Percentiles rank a stretch among this genome's conserved stretches.
Conservation (phyloP, 1,140 invertebrate species). For the Drosophila malerkotliana region DNA sequence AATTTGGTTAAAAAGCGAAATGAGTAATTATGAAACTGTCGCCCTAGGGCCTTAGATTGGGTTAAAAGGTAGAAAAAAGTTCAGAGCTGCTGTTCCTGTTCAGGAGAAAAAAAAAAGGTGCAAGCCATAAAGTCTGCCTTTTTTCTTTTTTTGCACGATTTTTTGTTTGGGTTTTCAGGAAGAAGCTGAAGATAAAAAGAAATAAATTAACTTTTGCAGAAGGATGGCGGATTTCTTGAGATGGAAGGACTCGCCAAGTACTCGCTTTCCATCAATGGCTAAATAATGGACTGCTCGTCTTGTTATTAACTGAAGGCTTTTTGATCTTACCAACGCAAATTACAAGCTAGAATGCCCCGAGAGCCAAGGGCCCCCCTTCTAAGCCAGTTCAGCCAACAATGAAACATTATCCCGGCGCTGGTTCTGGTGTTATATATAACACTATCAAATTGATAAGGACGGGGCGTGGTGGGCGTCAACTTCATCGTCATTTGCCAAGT, state of each 20-base stretch:
- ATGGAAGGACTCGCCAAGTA: slow-evolving; percentile 11
- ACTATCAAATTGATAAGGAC: slow-evolving; percentile 49
- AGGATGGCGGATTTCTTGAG: slow-evolving; percentile 6
- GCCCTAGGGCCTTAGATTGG: slow-evolving; percentile 21
- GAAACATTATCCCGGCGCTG: slow-evolving; percentile 42
- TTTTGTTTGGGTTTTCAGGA: neutral
- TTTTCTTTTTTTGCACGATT: neutral
- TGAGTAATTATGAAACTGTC: slow-evolving; percentile 75
- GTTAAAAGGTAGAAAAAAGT: slow-evolving; percentile 33
- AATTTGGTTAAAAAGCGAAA: slow-evolving; percentile 70
- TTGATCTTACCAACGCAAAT: slow-evolving; percentile 69
- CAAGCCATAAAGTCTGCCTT: slow-evolving; percentile 40
- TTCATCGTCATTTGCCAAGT: slow-evolving; percentile 58
- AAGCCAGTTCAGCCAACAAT: slow-evolving; percentile 17
- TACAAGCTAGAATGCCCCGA: slow-evolving; percentile 53
- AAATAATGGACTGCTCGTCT: slow-evolving; percentile 65
- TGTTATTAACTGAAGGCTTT: slow-evolving; percentile 72
- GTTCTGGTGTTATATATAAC: slow-evolving; percentile 54
- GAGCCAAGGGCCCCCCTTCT: neutral
- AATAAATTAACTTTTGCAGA: slow-evolving; percentile 49
- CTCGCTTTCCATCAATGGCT: slow-evolving; percentile 51
- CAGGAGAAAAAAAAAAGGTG: slow-evolving; percentile 31
- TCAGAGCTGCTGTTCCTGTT: slow-evolving; percentile 38
- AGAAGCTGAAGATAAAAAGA: slow-evolving; percentile 11
- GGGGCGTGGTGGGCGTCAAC: slow-evolving; percentile 27